Percentiles rank a stretch among this genome's conserved stretches.
These are phyloP conservation scores for Psephotus haematonotus DNA, from an alignment of 2,113 vertebrate genomes.

Conservation along the genomic window DNA sequence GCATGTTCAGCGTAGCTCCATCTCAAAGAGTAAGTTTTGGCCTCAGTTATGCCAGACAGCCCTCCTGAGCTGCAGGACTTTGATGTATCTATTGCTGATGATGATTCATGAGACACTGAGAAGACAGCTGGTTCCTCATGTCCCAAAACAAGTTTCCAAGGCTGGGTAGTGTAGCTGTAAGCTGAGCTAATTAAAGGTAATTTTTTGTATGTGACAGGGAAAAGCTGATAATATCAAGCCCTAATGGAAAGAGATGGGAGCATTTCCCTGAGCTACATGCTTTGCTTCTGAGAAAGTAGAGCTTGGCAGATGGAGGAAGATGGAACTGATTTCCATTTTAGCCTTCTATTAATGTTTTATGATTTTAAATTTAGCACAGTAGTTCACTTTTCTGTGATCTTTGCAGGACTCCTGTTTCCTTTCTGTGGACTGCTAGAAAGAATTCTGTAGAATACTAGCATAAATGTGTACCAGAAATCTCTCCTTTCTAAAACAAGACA, in stretches of 20 bases:
- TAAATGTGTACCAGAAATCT: not conserved
- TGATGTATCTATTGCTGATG: not conserved
- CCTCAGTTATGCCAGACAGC: not conserved
- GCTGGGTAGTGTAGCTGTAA: not conserved
- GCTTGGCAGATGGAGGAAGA: constrained; percentile 26
- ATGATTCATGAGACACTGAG: constrained; percentile 1
- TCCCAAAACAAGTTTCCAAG: constrained; percentile 14
- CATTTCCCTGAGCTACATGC: constrained; percentile 28
- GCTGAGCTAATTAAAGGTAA: constrained; percentile 45
- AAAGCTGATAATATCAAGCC: constrained; percentile 34
- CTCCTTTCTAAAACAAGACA: not conserved
- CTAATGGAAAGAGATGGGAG: constrained; percentile 26
- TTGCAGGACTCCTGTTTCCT: not conserved
- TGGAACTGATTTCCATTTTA: constrained; percentile 44
- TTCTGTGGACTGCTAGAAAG: not conserved
- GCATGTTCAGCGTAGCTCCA: not conserved
- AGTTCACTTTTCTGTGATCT: constrained; percentile 8
- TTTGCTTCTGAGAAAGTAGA: constrained; percentile 35
- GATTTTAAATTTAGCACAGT: constrained; percentile 47
- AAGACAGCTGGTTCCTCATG: constrained; percentile 8
- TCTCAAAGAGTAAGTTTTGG: not conserved
- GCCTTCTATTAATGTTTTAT: constrained; percentile 60
- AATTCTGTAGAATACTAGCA: not conserved
- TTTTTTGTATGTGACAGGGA: constrained; percentile 41
- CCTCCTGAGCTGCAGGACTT: not conserved